phyloP scores from a whole-genome alignment of 2,888 invertebrate genomes.

The Machimus atricapillus region DNA sequence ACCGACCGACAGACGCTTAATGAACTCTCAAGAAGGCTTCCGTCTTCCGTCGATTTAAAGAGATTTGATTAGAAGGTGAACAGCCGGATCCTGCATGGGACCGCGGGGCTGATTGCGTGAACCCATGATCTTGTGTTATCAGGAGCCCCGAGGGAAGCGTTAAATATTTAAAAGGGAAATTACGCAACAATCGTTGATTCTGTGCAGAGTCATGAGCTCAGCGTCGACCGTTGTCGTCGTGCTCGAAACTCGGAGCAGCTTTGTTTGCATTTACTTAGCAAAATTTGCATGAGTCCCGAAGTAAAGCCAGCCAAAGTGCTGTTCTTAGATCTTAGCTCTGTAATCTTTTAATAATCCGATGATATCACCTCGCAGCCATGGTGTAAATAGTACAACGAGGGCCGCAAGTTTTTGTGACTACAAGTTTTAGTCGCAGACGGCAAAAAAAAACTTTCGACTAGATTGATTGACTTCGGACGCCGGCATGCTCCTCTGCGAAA shows the following conservation, averaged over 20 bases:
- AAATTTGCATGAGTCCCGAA: background rate
- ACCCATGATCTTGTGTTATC: background rate
- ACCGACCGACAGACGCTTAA: background rate
- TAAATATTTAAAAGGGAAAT: background rate
- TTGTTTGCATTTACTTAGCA: background rate
- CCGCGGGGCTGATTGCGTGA: background rate
- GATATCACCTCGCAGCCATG: background rate
- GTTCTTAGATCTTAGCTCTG: background rate
- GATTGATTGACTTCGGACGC: background rate
- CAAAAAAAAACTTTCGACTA: background rate
- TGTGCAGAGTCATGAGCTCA: background rate
- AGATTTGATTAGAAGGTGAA: background rate
- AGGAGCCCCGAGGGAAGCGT: background rate
- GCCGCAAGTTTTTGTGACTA: background rate
- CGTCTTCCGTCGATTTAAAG: background rate
- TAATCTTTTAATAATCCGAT: background rate
- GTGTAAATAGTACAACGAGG: background rate
- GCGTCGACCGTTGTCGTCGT: background rate
- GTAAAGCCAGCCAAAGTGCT: background rate
- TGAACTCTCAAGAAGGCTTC: background rate
- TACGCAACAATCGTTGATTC: background rate
- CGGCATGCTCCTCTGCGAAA: background rate
- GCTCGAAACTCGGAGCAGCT: background rate
- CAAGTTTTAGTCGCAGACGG: background rate
- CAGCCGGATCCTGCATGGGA: background rate